Evolutionary conservation across 30 jellyfish, hydroid and myxozoan species (phyloP).

Genomic region (Morbakka virulenta): DNA sequence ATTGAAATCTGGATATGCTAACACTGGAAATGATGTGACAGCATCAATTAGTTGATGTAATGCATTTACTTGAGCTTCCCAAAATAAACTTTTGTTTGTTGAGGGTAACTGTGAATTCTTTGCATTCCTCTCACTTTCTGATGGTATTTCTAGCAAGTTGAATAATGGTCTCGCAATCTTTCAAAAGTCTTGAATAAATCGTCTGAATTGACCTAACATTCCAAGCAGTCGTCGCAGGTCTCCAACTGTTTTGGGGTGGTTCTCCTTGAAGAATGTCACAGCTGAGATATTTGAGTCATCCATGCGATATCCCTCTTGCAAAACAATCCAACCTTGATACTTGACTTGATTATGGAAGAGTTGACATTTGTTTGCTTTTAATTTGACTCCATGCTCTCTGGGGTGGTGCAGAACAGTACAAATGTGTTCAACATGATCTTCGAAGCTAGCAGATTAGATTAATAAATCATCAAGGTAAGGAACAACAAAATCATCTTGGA

Average conservation of each 20-base stretch:
- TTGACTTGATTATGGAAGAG: background rate
- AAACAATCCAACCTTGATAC: background rate
- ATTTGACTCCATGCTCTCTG: conserved; percentile 11
- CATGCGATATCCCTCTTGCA: background rate
- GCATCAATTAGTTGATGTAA: conserved; percentile 17
- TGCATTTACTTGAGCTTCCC: background rate
- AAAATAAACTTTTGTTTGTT: conserved; percentile 1
- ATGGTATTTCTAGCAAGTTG: conserved; percentile 2
- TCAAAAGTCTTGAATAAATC: conserved; percentile 27
- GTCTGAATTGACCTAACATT: conserved; percentile 16
- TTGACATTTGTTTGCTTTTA: conserved; percentile 3
- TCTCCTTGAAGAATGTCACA: no score
- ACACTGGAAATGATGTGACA: conserved; percentile 13
- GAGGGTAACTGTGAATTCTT: conserved; percentile 33
- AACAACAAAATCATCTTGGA: background rate
- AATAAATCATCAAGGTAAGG: background rate
- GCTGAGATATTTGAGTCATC: no score
- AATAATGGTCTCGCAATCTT: conserved; percentile 24
- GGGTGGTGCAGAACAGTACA: no score
- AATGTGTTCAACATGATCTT: conserved; percentile 1
- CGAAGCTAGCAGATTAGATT: background rate
- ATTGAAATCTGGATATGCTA: conserved; percentile 41
- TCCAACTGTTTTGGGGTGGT: no score
- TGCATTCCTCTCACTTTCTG: background rate
- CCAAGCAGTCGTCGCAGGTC: conserved; percentile 36